phyloP scores from a whole-genome alignment of 2,113 vertebrate genomes.

The Pipa parva region DNA sequence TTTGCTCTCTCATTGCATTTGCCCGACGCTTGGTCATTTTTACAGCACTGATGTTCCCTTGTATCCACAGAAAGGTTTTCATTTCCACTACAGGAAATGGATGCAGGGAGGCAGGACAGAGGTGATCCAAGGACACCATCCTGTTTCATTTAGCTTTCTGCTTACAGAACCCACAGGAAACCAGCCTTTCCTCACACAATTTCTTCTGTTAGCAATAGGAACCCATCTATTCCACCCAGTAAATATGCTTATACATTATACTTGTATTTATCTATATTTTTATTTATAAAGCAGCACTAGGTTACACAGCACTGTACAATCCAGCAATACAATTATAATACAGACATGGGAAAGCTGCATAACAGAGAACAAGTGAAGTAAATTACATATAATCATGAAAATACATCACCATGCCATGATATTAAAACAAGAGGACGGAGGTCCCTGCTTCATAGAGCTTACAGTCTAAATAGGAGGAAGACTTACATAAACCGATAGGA shows the following conservation, averaged over 20 bases:
- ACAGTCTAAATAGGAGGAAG: too few relatives aligned
- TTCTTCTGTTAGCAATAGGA: not conserved
- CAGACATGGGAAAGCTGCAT: too few relatives aligned
- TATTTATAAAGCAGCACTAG: too few relatives aligned
- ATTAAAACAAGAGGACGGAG: too few relatives aligned
- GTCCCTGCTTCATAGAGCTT: too few relatives aligned
- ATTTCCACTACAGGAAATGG: constrained; percentile 4
- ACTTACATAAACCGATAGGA: too few relatives aligned
- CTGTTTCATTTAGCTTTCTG: not conserved
- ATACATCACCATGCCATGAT: too few relatives aligned
- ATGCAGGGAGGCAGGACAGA: constrained; percentile 1
- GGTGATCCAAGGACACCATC: constrained; percentile 19
- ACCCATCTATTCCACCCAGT: not conserved
- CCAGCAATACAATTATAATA: too few relatives aligned
- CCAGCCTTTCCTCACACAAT: not conserved
- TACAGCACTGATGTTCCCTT: not conserved
- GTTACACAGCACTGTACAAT: too few relatives aligned
- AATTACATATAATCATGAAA: too few relatives aligned
- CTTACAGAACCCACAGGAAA: not conserved
- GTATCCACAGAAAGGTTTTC: constrained; percentile 2
- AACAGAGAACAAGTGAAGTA: too few relatives aligned
- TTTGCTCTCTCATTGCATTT: not conserved
- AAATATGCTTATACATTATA: not conserved
- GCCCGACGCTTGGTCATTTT: not conserved
- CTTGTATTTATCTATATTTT: not conserved